Percentiles rank a stretch among this genome's conserved stretches.
Conservation (phyloP, 1,140 invertebrate genomes). For the Alviniconcha marisindica region DNA sequence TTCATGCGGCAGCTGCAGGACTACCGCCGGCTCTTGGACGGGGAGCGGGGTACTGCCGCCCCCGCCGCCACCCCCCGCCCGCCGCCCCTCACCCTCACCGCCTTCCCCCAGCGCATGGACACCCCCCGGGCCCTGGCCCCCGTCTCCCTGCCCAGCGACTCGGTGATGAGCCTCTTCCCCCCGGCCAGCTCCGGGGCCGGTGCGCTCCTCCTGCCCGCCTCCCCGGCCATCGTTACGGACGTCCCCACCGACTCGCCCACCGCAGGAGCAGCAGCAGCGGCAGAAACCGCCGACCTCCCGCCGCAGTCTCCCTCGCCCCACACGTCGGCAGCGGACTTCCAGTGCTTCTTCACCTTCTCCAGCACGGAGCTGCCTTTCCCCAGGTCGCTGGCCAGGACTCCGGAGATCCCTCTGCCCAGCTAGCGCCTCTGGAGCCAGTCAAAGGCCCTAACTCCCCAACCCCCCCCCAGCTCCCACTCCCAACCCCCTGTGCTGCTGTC, state of each 20-base stretch:
- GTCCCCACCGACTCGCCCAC: too few relatives aligned
- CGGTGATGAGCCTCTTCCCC: background rate
- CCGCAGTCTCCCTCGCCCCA: background rate
- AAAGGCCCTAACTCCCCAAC: background rate
- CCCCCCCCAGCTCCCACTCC: too few relatives aligned
- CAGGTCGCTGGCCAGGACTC: background rate
- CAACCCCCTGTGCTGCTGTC: too few relatives aligned
- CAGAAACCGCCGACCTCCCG: too few relatives aligned
- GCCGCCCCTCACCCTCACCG: too few relatives aligned
- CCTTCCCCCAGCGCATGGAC: too few relatives aligned
- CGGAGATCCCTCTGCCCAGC: constrained; percentile 11
- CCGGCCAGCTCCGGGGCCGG: background rate
- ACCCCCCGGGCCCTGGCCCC: too few relatives aligned
- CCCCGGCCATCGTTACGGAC: background rate
- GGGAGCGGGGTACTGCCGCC: background rate
- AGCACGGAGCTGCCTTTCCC: background rate
- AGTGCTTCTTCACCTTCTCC: constrained; percentile 2
- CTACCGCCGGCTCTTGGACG: background rate
- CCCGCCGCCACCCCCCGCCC: background rate
- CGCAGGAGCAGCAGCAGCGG: too few relatives aligned
- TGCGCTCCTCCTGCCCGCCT: background rate
- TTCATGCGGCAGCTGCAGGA: constrained; percentile 80
- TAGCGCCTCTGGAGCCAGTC: background rate
- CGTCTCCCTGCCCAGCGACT: too few relatives aligned
- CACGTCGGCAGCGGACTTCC: background rate